These are phyloP conservation scores for Leucozona laternaria DNA, from an alignment of 2,888 invertebrate species.

Conservation along the genomic window DNA sequence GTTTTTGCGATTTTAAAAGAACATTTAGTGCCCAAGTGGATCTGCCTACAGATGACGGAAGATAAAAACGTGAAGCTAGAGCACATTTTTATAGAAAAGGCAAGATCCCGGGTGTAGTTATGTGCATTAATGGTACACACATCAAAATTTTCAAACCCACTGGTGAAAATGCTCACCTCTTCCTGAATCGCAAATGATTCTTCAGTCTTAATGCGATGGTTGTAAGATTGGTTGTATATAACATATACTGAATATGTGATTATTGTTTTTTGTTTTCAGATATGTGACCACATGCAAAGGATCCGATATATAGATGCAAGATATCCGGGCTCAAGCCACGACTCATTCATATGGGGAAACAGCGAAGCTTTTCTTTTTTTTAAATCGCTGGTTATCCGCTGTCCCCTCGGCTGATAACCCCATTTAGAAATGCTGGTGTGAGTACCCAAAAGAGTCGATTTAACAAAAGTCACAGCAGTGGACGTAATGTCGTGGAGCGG, in stretches of 20 bases:
- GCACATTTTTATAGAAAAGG: neutral
- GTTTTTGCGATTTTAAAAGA: neutral
- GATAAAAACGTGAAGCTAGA: neutral
- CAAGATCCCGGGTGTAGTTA: neutral
- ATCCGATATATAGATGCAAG: neutral
- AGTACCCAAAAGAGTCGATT: neutral
- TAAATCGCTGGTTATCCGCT: neutral
- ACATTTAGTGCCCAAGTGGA: neutral
- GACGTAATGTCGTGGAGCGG: neutral
- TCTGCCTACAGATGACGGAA: neutral
- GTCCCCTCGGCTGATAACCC: neutral
- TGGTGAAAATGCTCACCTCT: neutral
- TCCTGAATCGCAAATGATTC: neutral
- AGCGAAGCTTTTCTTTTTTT: neutral
- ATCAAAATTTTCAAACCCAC: neutral
- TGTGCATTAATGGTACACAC: neutral
- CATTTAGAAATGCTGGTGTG: neutral
- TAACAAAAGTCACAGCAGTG: constrained; percentile 8
- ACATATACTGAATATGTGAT: neutral
- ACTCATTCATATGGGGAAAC: constrained; percentile 26
- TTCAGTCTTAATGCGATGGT: neutral
- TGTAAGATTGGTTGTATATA: neutral
- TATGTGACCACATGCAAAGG: neutral
- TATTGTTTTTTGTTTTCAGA: neutral
- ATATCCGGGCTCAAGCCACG: constrained; percentile 21